Evolutionary conservation across 2,888 invertebrate genomes (phyloP).

Genomic region (Drepana falcataria): DNA sequence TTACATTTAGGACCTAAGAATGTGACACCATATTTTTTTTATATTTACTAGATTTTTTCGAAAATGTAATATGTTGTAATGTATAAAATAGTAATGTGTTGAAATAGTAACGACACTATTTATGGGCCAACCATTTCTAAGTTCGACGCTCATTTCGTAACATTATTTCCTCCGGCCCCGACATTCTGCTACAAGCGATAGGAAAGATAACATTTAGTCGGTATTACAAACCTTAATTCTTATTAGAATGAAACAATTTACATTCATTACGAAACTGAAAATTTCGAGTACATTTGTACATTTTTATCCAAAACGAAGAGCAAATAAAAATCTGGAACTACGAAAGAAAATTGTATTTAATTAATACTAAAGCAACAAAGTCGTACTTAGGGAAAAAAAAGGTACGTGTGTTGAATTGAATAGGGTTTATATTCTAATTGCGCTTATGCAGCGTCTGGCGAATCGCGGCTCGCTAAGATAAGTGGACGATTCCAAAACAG

Average conservation of each 20-base stretch:
- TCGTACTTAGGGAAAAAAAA: not conserved
- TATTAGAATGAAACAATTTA: not conserved
- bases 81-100: no score
- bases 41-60: no score
- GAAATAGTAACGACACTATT: no score
- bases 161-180: no score
- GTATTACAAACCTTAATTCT: no score
- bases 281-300: not conserved
- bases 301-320: not conserved
- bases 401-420: not conserved
- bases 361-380: not conserved
- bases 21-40: no score
- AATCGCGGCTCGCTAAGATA: constrained; percentile 33
- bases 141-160: no score
- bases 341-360: constrained; percentile 1
- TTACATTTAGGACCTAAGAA: no score
- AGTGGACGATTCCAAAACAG: constrained; percentile 47
- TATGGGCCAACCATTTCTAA: no score
- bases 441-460: constrained; percentile 33
- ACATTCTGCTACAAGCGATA: no score
- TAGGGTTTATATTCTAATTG: constrained; percentile 26
- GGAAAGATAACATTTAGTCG: no score
- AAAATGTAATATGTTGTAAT: no score
- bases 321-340: not conserved
- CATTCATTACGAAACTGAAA: not conserved